phyloP scores from a whole-genome alignment of 2,113 vertebrate genomes.

The Manacus vitellinus region DNA sequence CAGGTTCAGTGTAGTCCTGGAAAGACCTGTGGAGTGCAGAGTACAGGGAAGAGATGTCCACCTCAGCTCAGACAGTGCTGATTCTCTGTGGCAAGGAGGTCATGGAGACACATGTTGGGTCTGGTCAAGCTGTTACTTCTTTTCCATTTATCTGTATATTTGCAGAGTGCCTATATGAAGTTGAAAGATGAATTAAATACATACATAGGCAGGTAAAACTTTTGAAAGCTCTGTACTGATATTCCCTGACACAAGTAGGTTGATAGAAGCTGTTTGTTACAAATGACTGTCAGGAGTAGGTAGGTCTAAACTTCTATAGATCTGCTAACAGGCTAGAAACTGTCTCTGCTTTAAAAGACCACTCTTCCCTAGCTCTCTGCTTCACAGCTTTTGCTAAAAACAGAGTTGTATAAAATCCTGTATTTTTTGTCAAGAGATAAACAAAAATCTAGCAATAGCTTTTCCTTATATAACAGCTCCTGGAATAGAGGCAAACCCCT shows the following conservation, averaged over 20 bases:
- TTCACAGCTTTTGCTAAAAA: background rate
- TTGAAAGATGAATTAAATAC: background rate
- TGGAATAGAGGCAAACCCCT: background rate
- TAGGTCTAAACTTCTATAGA: background rate
- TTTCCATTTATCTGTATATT: background rate
- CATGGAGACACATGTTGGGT: background rate
- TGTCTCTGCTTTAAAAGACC: background rate
- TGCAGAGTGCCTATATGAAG: background rate
- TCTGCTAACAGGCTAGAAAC: background rate
- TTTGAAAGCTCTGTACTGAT: background rate
- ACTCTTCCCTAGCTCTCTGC: background rate
- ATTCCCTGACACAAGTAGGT: background rate
- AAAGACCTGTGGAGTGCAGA: background rate
- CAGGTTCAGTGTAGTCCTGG: background rate
- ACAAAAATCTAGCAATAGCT: background rate
- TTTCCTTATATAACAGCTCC: background rate
- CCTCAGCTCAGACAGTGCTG: background rate
- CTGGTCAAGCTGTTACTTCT: background rate
- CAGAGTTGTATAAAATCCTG: background rate
- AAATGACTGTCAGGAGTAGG: background rate
- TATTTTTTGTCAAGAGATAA: background rate
- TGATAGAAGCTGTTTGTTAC: background rate
- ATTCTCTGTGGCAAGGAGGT: background rate
- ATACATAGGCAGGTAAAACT: background rate
- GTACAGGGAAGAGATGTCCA: background rate